Evolutionary conservation across 2,888 invertebrate genomes (phyloP), one percentile per base, ranked within the genome.

Genomic region (Scaptomyza reducta): DNA sequence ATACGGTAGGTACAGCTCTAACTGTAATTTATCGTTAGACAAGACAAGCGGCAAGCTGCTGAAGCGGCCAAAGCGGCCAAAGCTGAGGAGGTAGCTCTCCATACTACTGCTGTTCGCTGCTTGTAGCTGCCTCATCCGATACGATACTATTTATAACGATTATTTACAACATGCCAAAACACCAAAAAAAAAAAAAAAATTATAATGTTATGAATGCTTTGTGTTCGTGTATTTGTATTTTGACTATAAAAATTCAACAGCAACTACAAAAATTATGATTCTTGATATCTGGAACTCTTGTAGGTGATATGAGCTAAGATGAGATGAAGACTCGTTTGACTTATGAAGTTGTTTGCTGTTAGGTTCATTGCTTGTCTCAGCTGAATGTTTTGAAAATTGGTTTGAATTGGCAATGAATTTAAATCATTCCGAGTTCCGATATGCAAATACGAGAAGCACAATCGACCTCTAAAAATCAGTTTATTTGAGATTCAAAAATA

Each of bases 1-100:
- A 87, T 84, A 81, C 84, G 85, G 84, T 87, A 84, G 88, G 84
- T 87, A 84, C 68, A 83, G 70, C 82, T 88, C 87, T 88, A 88
- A 88, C 88, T 84, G 88, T 87, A 81, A 88, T 84, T 84, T 84
- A 84, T 84, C 85, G 84, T 79, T 84, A 88, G 89, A 88, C 87
- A 87, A 87, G 85, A 88, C 84, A 87, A 84, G 78, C 81, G 81
- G 87, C 87, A 84, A 79, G 74, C 61, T 56, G 74, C 67, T 54
- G 56, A 44, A 47, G 60, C 31, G 49, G 68, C 29, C 47, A 6
- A 13, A 22, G 22, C 22, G 22, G 22, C 22, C 22, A 22, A 57
- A 38, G 57, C 59, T 70, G 61, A 57, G 70, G 71, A 57, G 60
- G 75, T 57, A 74, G 71, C 74, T 61, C 49, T 40, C 25, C 25